phyloP scores from a whole-genome alignment of 1,140 invertebrate species.

The Matsumurasca onukii region DNA sequence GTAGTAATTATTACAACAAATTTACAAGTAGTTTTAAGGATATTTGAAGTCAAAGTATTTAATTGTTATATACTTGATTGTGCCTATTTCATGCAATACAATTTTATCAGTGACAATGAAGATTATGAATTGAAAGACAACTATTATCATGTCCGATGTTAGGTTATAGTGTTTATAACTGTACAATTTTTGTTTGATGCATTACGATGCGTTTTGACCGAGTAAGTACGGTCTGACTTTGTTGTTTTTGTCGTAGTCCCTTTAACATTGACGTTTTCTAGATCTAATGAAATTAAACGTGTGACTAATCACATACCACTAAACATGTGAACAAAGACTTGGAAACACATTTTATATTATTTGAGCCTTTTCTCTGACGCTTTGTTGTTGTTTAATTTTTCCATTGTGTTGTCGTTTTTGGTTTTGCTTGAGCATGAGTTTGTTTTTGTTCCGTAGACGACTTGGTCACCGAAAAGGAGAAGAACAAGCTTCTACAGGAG shows the following conservation, averaged over 20 bases:
- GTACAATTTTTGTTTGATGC: too few species aligned
- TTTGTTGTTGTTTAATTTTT: constrained; percentile 32
- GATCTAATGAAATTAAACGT: neutral
- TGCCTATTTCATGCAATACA: too few species aligned
- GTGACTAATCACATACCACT: neutral
- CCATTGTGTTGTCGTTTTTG: constrained; percentile 37
- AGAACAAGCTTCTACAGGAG: constrained; percentile 94
- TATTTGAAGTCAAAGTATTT: too few species aligned
- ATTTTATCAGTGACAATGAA: too few species aligned
- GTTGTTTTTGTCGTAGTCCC: neutral
- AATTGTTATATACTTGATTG: too few species aligned
- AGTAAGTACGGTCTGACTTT: neutral
- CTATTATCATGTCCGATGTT: too few species aligned
- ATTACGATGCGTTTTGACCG: neutral
- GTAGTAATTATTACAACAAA: too few species aligned
- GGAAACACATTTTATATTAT: constrained; percentile 22
- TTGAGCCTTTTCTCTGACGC: too few species aligned
- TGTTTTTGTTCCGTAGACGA: constrained; percentile 74
- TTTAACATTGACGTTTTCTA: neutral
- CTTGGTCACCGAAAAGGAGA: constrained; percentile 90
- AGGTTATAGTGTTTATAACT: too few species aligned
- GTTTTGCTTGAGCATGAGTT: constrained; percentile 40
- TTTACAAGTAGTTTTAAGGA: too few species aligned
- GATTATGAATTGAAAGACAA: too few species aligned
- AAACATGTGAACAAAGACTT: constrained; percentile 1